A percentile compares a stretch with the other conserved stretches of the same genome.
phyloP scores from a whole-genome alignment of 2,113 vertebrate species.

The Chionis minor region DNA sequence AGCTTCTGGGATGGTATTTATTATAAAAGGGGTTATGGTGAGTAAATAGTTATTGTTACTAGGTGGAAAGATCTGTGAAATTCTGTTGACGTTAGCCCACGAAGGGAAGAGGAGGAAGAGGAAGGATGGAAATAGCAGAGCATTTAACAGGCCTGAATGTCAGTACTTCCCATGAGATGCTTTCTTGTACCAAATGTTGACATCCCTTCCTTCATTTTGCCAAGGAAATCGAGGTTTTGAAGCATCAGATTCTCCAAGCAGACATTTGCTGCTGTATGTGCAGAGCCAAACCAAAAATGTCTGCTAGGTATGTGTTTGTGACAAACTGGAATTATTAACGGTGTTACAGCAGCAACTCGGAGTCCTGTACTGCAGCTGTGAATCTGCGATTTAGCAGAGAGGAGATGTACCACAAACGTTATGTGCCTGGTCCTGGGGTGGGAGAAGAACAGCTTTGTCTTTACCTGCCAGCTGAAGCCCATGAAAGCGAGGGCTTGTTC shows the following conservation, averaged over 20 bases:
- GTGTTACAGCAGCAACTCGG: neutral
- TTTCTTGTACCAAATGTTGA: neutral
- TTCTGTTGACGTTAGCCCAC: neutral
- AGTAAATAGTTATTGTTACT: neutral
- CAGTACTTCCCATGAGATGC: neutral
- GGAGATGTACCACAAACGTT: neutral
- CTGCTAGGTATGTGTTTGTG: neutral
- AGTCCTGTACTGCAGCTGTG: neutral
- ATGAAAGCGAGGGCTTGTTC: neutral
- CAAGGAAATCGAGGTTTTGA: neutral
- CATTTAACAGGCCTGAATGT: neutral
- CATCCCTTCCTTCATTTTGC: neutral
- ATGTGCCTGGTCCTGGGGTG: neutral
- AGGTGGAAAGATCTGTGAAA: neutral
- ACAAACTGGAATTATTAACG: neutral
- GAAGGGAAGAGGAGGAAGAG: neutral
- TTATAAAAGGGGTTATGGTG: neutral
- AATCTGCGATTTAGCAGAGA: neutral
- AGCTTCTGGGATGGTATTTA: neutral
- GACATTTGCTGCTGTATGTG: neutral
- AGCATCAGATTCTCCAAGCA: neutral
- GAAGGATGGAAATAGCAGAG: neutral
- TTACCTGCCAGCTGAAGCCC: neutral
- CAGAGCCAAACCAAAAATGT: neutral
- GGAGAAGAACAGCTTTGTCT: neutral